Percentiles rank a stretch among this genome's conserved stretches.
Evolutionary conservation across 2,797 vertebrate species (phyloP).

Genomic region (Melanotaenia trifasciata): DNA sequence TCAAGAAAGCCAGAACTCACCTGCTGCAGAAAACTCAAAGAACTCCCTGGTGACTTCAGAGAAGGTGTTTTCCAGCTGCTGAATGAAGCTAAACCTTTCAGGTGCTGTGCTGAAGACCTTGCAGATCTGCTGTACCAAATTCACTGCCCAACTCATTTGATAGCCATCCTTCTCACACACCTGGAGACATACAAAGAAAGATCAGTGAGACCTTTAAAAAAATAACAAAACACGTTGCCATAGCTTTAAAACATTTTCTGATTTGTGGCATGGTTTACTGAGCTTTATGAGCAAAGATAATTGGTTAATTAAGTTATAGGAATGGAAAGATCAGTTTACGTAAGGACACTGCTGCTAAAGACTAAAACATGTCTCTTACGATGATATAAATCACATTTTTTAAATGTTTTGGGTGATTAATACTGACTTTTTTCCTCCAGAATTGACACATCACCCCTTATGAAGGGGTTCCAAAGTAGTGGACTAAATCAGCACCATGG

Average conservation of each 20-base stretch:
- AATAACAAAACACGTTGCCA: not conserved
- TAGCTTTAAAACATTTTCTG: not conserved
- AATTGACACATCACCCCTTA: not conserved
- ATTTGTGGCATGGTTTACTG: not conserved
- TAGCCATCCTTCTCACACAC: constrained; percentile 93
- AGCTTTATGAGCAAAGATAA: not conserved
- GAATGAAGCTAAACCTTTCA: constrained; percentile 86
- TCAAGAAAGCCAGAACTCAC: constrained; percentile 71
- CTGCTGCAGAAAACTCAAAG: constrained; percentile 79
- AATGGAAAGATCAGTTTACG: not conserved
- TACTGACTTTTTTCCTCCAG: not conserved
- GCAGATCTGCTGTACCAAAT: constrained; percentile 88
- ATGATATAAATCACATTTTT: not conserved
- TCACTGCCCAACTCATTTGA: constrained; percentile 90
- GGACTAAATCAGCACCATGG: constrained; percentile 3
- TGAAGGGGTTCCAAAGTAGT: not conserved
- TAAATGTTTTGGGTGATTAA: not conserved
- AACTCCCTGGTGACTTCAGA: constrained; percentile 84
- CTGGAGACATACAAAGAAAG: constrained; percentile 64
- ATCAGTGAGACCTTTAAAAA: not conserved
- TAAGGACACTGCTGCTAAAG: not conserved
- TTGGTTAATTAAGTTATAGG: not conserved
- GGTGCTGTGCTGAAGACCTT: constrained; percentile 77
- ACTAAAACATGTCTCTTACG: not conserved
- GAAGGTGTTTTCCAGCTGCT: constrained; percentile 86